A percentile compares a stretch with the other conserved stretches of the same genome.
phyloP scores from a whole-genome alignment of 2,113 vertebrate genomes.

The Pangasianodon gigas region DNA sequence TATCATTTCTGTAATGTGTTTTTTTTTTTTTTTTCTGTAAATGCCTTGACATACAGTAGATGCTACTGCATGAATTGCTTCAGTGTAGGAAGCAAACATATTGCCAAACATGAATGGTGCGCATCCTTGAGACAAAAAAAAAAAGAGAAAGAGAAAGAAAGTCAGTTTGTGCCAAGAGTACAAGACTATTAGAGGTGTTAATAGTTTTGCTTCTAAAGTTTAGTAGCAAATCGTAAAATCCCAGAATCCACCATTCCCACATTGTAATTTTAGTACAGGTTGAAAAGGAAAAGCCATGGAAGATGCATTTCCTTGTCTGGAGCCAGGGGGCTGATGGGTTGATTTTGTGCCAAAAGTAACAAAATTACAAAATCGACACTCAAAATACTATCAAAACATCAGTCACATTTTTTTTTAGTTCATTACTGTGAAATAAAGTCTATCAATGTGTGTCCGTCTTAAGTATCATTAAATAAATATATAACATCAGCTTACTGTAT shows the following conservation, averaged over 20 bases:
- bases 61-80: constrained; percentile 20
- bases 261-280: neutral
- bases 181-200: neutral
- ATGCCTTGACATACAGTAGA: constrained; percentile 26
- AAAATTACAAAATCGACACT: neutral
- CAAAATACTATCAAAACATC: neutral
- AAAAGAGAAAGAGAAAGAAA: neutral
- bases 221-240: neutral
- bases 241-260: neutral
- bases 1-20: constrained; percentile 23
- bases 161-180: constrained; percentile 21
- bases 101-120: neutral
- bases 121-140: neutral
- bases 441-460: no score
- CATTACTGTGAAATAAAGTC: no score
- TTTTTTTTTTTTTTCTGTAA: constrained; percentile 25
- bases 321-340: neutral
- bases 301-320: no score
- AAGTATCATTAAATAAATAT: no score
- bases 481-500: no score
- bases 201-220: neutral
- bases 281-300: neutral
- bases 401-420: no score
- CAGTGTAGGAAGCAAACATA: constrained; percentile 5
- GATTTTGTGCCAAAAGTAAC: constrained; percentile 27